Base-by-base conservation (phyloP, 2,797 vertebrate genomes). In the Labeo calbasu region DNA sequence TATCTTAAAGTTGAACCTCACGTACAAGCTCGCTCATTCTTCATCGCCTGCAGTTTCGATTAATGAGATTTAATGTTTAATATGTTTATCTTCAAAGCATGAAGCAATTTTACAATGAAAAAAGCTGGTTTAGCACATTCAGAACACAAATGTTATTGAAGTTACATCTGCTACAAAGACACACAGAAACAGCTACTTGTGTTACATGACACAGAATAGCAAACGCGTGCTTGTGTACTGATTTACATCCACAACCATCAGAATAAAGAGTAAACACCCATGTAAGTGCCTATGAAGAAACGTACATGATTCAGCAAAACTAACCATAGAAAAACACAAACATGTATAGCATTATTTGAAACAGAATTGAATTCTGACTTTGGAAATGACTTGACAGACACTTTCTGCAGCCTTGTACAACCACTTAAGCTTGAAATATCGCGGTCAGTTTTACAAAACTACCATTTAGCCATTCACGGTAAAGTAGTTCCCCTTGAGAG, bases 31-130 rank as follows among this genome's bases (percentile, higher is more conserved):
- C 51, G 61, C 73, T 73, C 55, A 81, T 88, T 87, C 59, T 79
- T 79, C 79, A 83, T 57, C 46, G 46, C 84, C 81, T 51, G 51
- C 75, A 59, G 65, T 69, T 77, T 55, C 69, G 63, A 88, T 88
- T 75, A 87, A 81, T 17, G 25, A 46, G 63, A 28, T 84, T 87
- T 84, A 87, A 85, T 87, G 87, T 89, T 88, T 86, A 89, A 89
- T 85, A 85, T 87, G 73, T 88, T 87, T 86, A 86, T 83, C 69
- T 84, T 73, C 17, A 68, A 81, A 80, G 72, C 78, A 61, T 17
- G 32, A 36, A 76, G 75, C 59, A 36, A 72, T 4, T 81, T 71
- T 13, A 65, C 3, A 21, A 25, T 17, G 4, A 48, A 50, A 53
- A 68, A 11, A 70, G 32, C 13, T 17, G 13, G 55, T n/a, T 68